phyloP scores from a whole-genome alignment of 1,140 invertebrate species.

The Samia ricini region DNA sequence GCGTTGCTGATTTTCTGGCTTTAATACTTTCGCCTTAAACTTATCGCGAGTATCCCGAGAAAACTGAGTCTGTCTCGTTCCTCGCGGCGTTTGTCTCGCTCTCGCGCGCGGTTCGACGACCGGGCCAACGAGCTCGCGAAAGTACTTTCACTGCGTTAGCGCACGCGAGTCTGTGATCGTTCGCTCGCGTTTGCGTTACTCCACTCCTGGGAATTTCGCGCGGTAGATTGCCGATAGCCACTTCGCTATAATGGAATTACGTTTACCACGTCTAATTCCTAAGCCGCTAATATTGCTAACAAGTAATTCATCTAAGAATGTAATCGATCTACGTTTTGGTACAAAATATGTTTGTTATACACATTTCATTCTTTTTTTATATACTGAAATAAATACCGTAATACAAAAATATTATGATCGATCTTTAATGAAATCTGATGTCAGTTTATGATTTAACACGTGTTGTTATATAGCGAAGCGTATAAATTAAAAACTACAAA shows the following conservation, averaged over 20 bases:
- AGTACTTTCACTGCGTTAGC: constrained; percentile 73
- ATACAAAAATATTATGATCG: no score
- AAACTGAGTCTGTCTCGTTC: constrained; percentile 49
- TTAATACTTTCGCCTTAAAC: constrained; percentile 65
- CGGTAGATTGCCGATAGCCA: constrained; percentile 32
- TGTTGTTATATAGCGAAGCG: no score
- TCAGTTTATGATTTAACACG: no score
- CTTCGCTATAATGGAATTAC: constrained; percentile 37
- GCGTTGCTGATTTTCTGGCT: constrained; percentile 20
- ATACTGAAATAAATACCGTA: no score
- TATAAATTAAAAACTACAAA: no score
- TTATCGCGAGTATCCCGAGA: constrained; percentile 62
- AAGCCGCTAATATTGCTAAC: constrained; percentile 32
- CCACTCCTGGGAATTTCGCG: constrained; percentile 32
- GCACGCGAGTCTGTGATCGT: constrained; percentile 32
- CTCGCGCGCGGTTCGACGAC: constrained; percentile 58
- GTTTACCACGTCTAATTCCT: constrained; percentile 14
- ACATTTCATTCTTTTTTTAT: no score
- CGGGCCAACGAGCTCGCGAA: constrained; percentile 69
- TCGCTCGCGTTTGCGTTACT: constrained; percentile 49
- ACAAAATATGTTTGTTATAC: no score
- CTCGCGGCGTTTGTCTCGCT: constrained; percentile 36
- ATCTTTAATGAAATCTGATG: no score
- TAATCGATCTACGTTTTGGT: no score
- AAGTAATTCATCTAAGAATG: constrained; percentile 62